Base-by-base conservation (phyloP, 30 jellyfish, hydroid and myxozoan genomes). In the Hydra vulgaris region DNA sequence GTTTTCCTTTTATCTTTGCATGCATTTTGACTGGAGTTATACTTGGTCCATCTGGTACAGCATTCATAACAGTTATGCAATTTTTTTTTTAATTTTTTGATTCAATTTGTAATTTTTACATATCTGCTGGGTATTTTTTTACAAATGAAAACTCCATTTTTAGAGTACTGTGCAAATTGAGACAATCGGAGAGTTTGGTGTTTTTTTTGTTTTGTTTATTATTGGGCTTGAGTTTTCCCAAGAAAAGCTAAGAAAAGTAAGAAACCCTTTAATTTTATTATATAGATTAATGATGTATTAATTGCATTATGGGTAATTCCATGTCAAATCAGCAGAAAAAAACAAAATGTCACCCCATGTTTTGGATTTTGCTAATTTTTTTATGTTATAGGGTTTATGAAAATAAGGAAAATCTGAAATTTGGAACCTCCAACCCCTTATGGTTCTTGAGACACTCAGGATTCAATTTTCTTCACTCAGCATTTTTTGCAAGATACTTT, bases 161-260 rank as follows among this genome's bases (percentile, higher is more conserved):
- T 80, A 92, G 98, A 56, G 93, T 74, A 92, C 87, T 81, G 98
- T 92, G n/a, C 98, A 92, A 76, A 83, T 92, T 77, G 98, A 92
- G 76, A 92, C 98, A 17, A 86, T 92, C 21, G 98, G 98, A 0
- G 98, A 92, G 72, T 92, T 92, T 87, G 98, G 98, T 23, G 98
- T 92, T 0, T 92, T 92, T 73, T 92, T 92, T 84, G 88, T 84
- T 20, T 66, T 92, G 70, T 92, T 92, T 54, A 80, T 88, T 15
- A 85, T 86, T 66, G 98, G 98, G 21, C 79, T 92, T 76, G 98
- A 92, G 19, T 92, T 92, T 70, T 92, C 98, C 23, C 86, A 89
- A 27, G 96, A 92, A 15, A 87, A 92, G 70, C 53, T 92, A 19
- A 81, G 77, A 87, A 80, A 87, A 96, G 98, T 86, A 23, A 17